These are phyloP conservation scores for Hirundichthys speculiger DNA, from an alignment of 2,113 vertebrate genomes.

Conservation along the genomic window DNA sequence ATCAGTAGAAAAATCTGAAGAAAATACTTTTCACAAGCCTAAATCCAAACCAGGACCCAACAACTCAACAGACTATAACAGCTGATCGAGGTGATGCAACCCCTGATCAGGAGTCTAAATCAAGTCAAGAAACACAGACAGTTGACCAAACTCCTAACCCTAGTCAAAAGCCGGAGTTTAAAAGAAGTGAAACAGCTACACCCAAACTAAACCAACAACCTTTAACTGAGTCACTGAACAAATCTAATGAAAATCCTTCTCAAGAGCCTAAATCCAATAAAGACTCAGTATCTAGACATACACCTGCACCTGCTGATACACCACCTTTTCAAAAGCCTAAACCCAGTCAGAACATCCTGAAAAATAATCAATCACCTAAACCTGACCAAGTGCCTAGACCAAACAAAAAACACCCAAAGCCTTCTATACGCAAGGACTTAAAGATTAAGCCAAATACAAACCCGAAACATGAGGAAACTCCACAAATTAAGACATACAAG, in stretches of 20 bases:
- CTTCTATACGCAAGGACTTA: background rate
- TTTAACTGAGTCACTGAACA: background rate
- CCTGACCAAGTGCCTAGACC: constrained; percentile 12
- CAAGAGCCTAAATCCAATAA: background rate
- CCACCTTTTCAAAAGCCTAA: constrained; percentile 9
- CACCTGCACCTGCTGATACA: background rate
- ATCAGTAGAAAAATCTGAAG: background rate
- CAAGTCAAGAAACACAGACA: background rate
- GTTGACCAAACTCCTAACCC: background rate
- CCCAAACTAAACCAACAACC: background rate
- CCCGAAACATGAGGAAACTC: constrained; percentile 18
- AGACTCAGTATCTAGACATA: constrained; percentile 14
- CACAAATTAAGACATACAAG: constrained; percentile 15
- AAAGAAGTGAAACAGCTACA: background rate
- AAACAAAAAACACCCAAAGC: constrained; percentile 24
- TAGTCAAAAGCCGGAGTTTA: background rate
- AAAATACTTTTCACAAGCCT: background rate
- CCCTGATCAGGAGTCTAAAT: background rate
- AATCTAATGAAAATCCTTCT: background rate
- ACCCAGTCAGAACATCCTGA: constrained; percentile 16
- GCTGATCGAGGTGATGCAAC: background rate
- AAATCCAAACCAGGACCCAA: constrained; percentile 17
- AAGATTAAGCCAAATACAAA: constrained; percentile 34
- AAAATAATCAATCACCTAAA: constrained; percentile 32
- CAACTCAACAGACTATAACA: constrained; percentile 11